Conservation (phyloP, 2,113 vertebrate species). For the Hylia prasina region DNA sequence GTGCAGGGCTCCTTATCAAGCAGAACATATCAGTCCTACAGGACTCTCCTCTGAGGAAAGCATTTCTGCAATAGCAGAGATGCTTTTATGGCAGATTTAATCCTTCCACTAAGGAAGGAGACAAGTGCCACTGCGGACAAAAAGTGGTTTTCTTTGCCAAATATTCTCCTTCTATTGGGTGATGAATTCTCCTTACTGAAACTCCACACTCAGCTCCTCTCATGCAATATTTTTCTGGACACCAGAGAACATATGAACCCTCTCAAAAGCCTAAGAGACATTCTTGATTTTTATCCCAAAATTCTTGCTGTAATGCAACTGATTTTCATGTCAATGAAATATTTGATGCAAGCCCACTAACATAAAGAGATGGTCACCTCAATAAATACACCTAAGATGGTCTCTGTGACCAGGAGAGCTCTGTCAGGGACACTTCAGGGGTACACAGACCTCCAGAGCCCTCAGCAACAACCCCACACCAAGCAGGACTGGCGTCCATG, state of each 20-base stretch:
- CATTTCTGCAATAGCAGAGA: not conserved
- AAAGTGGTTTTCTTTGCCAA: not conserved
- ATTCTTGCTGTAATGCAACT: not conserved
- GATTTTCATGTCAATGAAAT: not conserved
- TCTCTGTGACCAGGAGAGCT: not conserved
- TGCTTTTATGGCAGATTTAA: not conserved
- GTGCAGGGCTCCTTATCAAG: not conserved
- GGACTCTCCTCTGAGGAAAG: not conserved
- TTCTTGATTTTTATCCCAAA: not conserved
- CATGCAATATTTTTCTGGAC: not conserved
- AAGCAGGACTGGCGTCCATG: rapidly evolving
- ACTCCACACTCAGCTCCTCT: not conserved
- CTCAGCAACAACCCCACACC: not conserved
- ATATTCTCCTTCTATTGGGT: not conserved
- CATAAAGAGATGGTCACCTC: not conserved
- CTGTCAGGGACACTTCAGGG: not conserved
- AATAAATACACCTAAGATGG: not conserved
- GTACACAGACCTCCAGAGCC: not conserved
- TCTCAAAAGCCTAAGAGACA: not conserved
- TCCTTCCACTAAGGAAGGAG: not conserved
- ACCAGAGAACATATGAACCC: not conserved
- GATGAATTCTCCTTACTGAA: not conserved
- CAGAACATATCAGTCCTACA: not conserved
- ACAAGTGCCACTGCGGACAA: not conserved
- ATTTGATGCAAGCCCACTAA: not conserved